Percentiles rank a stretch among this genome's conserved stretches.
These are phyloP conservation scores for Agrilus cyanescens DNA, from an alignment of 2,888 invertebrate genomes.

Conservation along the genomic window DNA sequence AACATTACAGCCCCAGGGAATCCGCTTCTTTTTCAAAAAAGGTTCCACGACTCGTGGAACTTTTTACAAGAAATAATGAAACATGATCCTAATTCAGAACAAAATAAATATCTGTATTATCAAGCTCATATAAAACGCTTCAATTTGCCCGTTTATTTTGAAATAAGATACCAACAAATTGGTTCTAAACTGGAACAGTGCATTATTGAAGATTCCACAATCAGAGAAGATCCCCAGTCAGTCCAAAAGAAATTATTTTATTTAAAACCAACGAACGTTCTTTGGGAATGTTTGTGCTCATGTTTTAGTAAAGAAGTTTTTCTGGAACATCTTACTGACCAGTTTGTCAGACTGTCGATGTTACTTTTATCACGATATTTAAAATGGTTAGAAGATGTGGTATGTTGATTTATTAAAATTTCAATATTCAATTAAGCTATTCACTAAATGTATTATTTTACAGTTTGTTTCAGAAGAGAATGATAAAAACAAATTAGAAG, in stretches of 20 bases:
- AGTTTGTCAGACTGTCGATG: conserved; percentile 81
- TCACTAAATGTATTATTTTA: conserved; percentile 2
- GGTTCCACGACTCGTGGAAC: conserved; percentile 66
- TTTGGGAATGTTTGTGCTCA: conserved; percentile 34
- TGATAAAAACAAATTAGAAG: conserved; percentile 18
- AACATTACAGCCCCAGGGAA: conserved; percentile 88
- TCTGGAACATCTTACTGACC: conserved; percentile 63
- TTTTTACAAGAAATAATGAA: conserved; percentile 63
- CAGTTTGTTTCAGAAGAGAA: not conserved
- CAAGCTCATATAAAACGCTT: conserved; percentile 67
- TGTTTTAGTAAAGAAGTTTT: conserved; percentile 76
- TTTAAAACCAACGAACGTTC: conserved; percentile 38
- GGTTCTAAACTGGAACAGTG: conserved; percentile 52
- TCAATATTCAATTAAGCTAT: not conserved
- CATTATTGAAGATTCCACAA: conserved; percentile 26
- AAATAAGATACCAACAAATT: conserved; percentile 89
- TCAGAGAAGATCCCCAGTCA: not conserved
- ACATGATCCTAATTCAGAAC: conserved; percentile 47
- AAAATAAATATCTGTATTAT: conserved; percentile 53
- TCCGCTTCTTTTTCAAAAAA: conserved; percentile 74
- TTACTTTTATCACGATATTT: conserved; percentile 72
- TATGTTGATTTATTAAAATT: conserved; percentile 4
- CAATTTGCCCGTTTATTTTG: conserved; percentile 95
- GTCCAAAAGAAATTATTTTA: conserved; percentile 26
- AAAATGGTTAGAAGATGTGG: conserved; percentile 47